Evolutionary conservation across 2,888 invertebrate genomes (phyloP).

Genomic region (Cremastinae sp.): DNA sequence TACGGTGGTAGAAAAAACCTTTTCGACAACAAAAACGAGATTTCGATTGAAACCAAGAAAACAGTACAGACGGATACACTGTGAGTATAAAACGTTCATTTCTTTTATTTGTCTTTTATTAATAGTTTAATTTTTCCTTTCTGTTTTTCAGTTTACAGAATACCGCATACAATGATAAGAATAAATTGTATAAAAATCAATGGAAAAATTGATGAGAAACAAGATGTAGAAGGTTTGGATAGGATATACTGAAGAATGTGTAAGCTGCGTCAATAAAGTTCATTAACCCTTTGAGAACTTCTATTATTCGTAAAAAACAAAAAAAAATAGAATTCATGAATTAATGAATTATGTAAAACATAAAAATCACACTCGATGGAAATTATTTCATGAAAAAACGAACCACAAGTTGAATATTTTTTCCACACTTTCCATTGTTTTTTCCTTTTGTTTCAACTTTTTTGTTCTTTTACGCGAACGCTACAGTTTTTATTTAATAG

Average conservation of each 20-base stretch:
- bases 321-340: background rate
- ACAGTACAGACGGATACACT: conserved; percentile 89
- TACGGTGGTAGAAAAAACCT: conserved; percentile 91
- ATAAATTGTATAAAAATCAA: conserved; percentile 87
- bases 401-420: conserved; percentile 31
- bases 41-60: conserved; percentile 90
- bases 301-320: background rate
- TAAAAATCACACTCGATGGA: conserved; percentile 16
- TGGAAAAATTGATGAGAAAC: conserved; percentile 82
- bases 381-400: conserved; percentile 22
- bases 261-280: conserved; percentile 12
- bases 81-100: conserved; percentile 78
- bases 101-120: conserved; percentile 4
- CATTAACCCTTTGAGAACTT: background rate
- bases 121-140: conserved; percentile 21
- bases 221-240: conserved; percentile 79
- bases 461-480: conserved; percentile 41
- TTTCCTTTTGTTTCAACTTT: conserved; percentile 16
- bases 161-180: conserved; percentile 87
- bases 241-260: conserved; percentile 71
- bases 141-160: conserved; percentile 82
- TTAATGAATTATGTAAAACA: background rate
- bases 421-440: conserved; percentile 27
- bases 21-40: conserved; percentile 89
- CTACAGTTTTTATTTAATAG: conserved; percentile 50